Conservation (phyloP, 1,140 invertebrate genomes). For the Gryon sp. region DNA sequence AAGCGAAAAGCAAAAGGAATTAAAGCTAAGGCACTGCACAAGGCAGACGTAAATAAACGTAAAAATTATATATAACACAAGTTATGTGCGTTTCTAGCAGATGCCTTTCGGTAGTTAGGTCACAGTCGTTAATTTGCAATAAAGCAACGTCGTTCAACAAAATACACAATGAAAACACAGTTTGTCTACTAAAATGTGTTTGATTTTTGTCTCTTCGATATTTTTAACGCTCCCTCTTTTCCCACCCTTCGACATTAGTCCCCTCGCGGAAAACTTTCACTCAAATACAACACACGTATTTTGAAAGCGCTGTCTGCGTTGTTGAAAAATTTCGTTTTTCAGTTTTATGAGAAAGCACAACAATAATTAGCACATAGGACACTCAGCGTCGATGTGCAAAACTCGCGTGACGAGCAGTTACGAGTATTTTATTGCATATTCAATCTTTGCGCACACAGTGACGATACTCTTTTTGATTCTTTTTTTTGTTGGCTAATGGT, state of each 20-base stretch:
- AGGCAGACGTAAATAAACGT: constrained; percentile 12
- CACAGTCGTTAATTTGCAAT: constrained; percentile 31
- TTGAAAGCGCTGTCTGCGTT: neutral
- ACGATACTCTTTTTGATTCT: constrained; percentile 47
- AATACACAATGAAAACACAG: constrained; percentile 1
- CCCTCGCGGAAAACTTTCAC: too few species aligned
- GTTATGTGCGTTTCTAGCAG: neutral
- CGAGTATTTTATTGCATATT: constrained; percentile 62
- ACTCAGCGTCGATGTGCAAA: constrained; percentile 20
- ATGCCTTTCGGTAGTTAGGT: constrained; percentile 2
- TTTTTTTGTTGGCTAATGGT: constrained; percentile 35
- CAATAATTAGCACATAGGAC: constrained; percentile 59
- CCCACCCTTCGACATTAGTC: constrained; percentile 5
- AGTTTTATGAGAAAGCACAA: constrained; percentile 49
- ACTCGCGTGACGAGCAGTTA: constrained; percentile 46
- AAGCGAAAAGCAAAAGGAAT: constrained; percentile 14
- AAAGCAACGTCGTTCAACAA: constrained; percentile 18
- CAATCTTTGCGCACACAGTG: constrained; percentile 50
- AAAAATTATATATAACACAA: constrained; percentile 12
- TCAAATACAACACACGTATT: constrained; percentile 25
- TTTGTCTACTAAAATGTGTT: constrained; percentile 22
- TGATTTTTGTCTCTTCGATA: constrained; percentile 46
- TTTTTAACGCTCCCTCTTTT: too few species aligned
- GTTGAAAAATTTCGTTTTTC: constrained; percentile 37
- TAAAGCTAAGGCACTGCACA: constrained; percentile 3